A percentile compares a stretch with the other conserved stretches of the same genome.
phyloP scores from a whole-genome alignment of 2,797 vertebrate species.

The Knipowitschia caucasica region DNA sequence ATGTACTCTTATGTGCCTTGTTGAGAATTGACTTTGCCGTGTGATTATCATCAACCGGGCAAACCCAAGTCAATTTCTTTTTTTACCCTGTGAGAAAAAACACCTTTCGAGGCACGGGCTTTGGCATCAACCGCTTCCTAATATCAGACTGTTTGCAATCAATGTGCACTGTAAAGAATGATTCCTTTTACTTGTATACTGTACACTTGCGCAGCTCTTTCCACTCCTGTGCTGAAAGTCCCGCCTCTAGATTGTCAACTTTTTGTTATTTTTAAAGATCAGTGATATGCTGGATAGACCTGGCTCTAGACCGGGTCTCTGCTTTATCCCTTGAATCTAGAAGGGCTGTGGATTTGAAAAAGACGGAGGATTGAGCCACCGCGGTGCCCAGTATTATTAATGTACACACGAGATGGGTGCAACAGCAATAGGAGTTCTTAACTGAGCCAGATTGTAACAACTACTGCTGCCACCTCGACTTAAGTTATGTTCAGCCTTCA shows the following conservation, averaged over 20 bases:
- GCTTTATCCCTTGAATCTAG: slow-evolving; percentile 59
- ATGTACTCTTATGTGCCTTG: slow-evolving; percentile 73
- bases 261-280: slow-evolving; percentile 48
- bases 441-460: slow-evolving; percentile 40
- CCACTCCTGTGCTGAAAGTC: slow-evolving; percentile 60
- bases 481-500: slow-evolving; percentile 64
- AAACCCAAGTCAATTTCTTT: slow-evolving; percentile 43
- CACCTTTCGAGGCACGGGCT: slow-evolving; percentile 62
- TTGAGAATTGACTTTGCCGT: slow-evolving; percentile 61
- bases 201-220: slow-evolving; percentile 63
- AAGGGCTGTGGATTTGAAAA: slow-evolving; percentile 55
- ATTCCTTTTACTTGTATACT: slow-evolving; percentile 51
- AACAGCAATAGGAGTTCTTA: slow-evolving; percentile 36
- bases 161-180: slow-evolving; percentile 68
- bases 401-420: slow-evolving; percentile 37
- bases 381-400: slow-evolving; percentile 67
- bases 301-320: slow-evolving; percentile 36
- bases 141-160: slow-evolving; percentile 65
- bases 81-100: slow-evolving; percentile 41
- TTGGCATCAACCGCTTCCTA: slow-evolving; percentile 54
- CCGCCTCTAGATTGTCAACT: slow-evolving; percentile 46
- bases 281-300: slow-evolving; percentile 61
- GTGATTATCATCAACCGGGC: slow-evolving; percentile 44
- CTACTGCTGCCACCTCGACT: slow-evolving; percentile 43
- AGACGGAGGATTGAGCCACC: slow-evolving; percentile 63